phyloP scores from a whole-genome alignment of 2,113 vertebrate genomes.

The Mohoua ochrocephala region DNA sequence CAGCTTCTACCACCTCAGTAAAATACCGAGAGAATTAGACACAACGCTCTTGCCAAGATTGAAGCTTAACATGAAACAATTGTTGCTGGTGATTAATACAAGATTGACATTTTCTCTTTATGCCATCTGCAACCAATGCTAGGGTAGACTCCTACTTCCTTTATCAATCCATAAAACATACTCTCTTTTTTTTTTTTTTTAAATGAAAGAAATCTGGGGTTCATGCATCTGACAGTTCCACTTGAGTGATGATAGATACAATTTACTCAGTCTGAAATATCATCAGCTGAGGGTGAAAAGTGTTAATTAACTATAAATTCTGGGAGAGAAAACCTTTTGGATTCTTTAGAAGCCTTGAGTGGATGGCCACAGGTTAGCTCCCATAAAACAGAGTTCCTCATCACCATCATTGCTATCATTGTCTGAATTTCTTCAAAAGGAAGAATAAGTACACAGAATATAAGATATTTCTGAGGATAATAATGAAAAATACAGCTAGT shows the following conservation, averaged over 20 bases:
- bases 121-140: background rate
- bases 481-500: slow-evolving; percentile 17
- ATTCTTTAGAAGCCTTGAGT: background rate
- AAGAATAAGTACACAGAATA: slow-evolving; percentile 10
- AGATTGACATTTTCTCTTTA: background rate
- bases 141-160: background rate
- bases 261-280: background rate
- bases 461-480: slow-evolving; percentile 16
- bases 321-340: background rate
- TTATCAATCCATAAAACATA: background rate
- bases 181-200: background rate
- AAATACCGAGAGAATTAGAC: background rate
- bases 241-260: background rate
- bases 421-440: background rate
- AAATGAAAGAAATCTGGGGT: background rate
- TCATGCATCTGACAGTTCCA: background rate
- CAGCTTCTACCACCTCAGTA: background rate
- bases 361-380: background rate
- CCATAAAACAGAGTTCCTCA: background rate
- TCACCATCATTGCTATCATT: background rate
- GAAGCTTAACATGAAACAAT: background rate
- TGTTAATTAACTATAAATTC: slow-evolving; percentile 11
- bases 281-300: background rate
- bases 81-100: background rate
- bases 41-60: background rate